Conservation (phyloP, 1,140 invertebrate genomes). For the Bicyclus anynana region DNA sequence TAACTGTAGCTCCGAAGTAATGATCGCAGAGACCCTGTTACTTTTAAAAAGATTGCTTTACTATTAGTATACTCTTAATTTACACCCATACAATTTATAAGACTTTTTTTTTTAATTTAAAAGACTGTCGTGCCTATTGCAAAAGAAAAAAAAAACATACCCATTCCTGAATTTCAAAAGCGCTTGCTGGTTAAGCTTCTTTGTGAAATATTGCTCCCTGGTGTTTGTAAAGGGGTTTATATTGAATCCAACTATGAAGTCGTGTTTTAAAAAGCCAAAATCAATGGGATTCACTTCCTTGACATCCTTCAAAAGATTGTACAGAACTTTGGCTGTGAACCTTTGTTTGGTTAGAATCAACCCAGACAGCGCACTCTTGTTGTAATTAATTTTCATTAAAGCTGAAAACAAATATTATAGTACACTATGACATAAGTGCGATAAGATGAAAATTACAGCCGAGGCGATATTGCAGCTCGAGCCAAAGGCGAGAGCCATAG, state of each 20-base stretch:
- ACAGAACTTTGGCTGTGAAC: conserved; percentile 87
- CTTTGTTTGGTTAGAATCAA: conserved; percentile 90
- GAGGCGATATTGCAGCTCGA: too few species aligned
- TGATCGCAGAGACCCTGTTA: too few species aligned
- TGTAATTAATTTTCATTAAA: conserved; percentile 41
- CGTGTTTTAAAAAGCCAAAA: conserved; percentile 80
- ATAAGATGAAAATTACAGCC: too few species aligned
- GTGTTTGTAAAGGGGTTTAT: conserved; percentile 76
- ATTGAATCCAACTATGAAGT: conserved; percentile 85
- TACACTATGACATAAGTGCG: too few species aligned
- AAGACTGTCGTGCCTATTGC: too few species aligned
- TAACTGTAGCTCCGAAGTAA: too few species aligned
- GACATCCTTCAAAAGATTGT: conserved; percentile 83
- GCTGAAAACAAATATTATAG: conserved; percentile 37
- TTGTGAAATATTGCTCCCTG: conserved; percentile 77
- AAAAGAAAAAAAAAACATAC: conserved; percentile 40
- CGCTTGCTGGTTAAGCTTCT: conserved; percentile 78
- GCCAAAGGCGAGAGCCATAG: too few species aligned
- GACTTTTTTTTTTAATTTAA: too few species aligned
- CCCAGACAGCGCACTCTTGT: conserved; percentile 79
- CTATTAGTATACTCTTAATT: too few species aligned
- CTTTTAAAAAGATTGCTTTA: too few species aligned
- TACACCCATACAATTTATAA: too few species aligned
- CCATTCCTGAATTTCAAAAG: conserved; percentile 75
- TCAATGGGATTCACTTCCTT: conserved; percentile 55